Conservation (phyloP, 2,888 invertebrate genomes). For the Drosophila paracracens region DNA sequence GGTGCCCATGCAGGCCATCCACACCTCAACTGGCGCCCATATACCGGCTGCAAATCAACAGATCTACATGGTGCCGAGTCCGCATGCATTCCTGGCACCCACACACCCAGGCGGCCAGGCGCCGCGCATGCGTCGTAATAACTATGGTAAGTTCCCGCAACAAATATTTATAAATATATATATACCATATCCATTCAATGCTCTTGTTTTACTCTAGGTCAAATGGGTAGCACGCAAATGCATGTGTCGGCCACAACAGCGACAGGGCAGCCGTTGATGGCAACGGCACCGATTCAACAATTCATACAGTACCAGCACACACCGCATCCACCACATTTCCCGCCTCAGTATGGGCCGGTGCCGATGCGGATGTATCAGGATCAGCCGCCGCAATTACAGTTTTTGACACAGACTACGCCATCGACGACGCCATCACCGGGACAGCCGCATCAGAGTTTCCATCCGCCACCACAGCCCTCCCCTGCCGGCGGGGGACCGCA, state of each 20-base stretch:
- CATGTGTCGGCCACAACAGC: constrained; percentile 89
- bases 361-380: constrained; percentile 90
- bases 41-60: constrained; percentile 83
- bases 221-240: constrained; percentile 89
- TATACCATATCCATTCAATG: neutral
- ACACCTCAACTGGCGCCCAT: constrained; percentile 80
- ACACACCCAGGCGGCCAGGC: constrained; percentile 83
- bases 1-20: constrained; percentile 82
- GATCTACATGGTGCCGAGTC: constrained; percentile 83
- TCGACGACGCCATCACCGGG: constrained; percentile 87
- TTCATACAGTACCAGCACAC: constrained; percentile 89
- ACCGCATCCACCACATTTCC: constrained; percentile 86
- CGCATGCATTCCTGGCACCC: constrained; percentile 83
- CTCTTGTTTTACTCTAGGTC: constrained; percentile 78
- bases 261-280: constrained; percentile 93
- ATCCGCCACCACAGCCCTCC: constrained; percentile 87
- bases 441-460: constrained; percentile 87
- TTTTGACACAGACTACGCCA: constrained; percentile 86
- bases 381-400: constrained; percentile 86
- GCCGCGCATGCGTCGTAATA: constrained; percentile 85
- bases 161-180: neutral
- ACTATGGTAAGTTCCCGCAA: constrained; percentile 71
- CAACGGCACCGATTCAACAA: constrained; percentile 91
- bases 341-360: constrained; percentile 85
- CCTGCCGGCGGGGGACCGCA: constrained; percentile 87